A percentile compares a stretch with the other conserved stretches of the same genome.
phyloP scores from a whole-genome alignment of 2,888 invertebrate genomes.

The Axea sp. region DNA sequence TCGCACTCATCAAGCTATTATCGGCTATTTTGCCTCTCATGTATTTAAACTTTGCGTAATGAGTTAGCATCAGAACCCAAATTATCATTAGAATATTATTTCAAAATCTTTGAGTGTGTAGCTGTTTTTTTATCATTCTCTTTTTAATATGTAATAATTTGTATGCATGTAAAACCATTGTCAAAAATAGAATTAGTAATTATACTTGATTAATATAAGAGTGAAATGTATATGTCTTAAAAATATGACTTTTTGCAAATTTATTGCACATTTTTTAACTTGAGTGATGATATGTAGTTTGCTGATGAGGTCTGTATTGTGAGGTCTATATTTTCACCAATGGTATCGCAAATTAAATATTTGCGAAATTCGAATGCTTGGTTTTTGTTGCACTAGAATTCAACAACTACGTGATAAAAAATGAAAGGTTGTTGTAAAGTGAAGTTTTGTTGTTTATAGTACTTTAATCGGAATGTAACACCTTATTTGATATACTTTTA shows the following conservation, averaged over 20 bases:
- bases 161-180: conserved; percentile 56
- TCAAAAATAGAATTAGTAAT: conserved; percentile 61
- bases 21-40: conserved; percentile 52
- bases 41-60: conserved; percentile 56
- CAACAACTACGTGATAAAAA: conserved; percentile 22
- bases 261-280: conserved; percentile 51
- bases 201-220: conserved; percentile 58
- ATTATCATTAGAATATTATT: conserved; percentile 59
- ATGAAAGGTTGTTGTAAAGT: conserved; percentile 40
- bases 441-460: conserved; percentile 46
- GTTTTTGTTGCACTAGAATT: too few species aligned
- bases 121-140: conserved; percentile 26
- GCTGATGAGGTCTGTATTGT: conserved; percentile 60
- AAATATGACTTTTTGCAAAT: conserved; percentile 59
- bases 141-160: conserved; percentile 47
- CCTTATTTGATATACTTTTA: conserved; percentile 59
- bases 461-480: conserved; percentile 43
- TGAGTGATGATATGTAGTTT: conserved; percentile 61
- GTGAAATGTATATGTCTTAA: conserved; percentile 60
- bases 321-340: conserved; percentile 29
- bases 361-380: not conserved
- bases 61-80: conserved; percentile 52
- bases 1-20: conserved; percentile 51
- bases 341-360: conserved; percentile 14
- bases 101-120: conserved; percentile 60